phyloP scores from a whole-genome alignment of 2,888 invertebrate species.

The Pogonocherus hispidulus region DNA sequence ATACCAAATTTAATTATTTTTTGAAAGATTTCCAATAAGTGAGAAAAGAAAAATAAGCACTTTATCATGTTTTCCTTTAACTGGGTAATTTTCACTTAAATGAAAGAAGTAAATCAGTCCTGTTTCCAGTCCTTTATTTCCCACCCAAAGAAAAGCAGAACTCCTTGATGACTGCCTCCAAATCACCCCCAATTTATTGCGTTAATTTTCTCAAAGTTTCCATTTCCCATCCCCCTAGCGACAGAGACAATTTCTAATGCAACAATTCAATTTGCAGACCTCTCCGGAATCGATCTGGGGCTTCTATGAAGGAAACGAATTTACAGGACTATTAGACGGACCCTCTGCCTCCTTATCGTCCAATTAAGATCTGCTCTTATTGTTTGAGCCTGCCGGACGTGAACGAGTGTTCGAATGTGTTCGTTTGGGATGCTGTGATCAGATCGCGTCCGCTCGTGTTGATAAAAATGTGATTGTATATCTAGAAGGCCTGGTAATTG shows the following conservation, averaged over 20 bases:
- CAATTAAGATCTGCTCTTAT: slow-evolving; percentile 30
- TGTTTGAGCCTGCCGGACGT: slow-evolving; percentile 21
- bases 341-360: slow-evolving; percentile 17
- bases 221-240: neutral
- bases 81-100: no score
- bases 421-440: neutral
- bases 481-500: neutral
- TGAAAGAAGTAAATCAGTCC: no score
- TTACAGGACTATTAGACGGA: slow-evolving; percentile 29
- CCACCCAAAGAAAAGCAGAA: no score
- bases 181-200: slow-evolving; percentile 2
- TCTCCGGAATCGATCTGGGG: slow-evolving; percentile 14
- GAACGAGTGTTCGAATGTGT: slow-evolving; percentile 12
- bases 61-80: no score
- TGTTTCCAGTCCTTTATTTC: no score
- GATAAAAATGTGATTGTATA: slow-evolving; percentile 33
- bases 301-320: slow-evolving; percentile 24
- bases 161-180: neutral
- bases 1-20: no score
- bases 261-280: slow-evolving; percentile 31
- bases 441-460: slow-evolving; percentile 17
- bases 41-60: no score
- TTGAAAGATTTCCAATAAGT: no score
- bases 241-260: slow-evolving; percentile 8
- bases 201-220: slow-evolving; percentile 13